Evolutionary conservation across 2,113 vertebrate genomes (phyloP).

Genomic region (Ictalurus punctatus): DNA sequence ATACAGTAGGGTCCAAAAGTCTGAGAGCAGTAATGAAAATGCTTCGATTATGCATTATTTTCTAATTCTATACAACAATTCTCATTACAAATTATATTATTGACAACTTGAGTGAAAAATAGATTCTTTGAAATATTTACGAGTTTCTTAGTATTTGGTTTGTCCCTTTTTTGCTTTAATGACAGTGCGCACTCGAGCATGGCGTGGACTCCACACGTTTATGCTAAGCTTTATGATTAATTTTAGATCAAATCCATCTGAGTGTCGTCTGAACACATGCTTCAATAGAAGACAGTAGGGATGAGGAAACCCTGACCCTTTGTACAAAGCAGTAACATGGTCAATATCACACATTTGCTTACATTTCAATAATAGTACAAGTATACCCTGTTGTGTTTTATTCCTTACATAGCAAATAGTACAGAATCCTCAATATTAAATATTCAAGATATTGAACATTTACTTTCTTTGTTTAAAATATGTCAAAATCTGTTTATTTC

Average conservation of each 20-base stretch:
- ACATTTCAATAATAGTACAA: neutral
- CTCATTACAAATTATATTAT: neutral
- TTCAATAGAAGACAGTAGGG: neutral
- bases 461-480: neutral
- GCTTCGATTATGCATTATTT: neutral
- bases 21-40: neutral
- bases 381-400: too few species aligned
- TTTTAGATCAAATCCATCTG: neutral
- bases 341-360: neutral
- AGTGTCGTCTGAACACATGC: too few species aligned
- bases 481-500: neutral
- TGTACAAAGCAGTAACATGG: neutral
- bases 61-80: neutral
- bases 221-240: neutral
- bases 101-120: neutral
- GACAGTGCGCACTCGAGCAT: neutral
- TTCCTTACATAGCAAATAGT: too few species aligned
- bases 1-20: neutral
- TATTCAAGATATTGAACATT: neutral
- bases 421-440: neutral
- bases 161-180: neutral
- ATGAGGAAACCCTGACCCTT: neutral
- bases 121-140: neutral
- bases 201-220: neutral
- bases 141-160: neutral